phyloP scores from a whole-genome alignment of 2,797 vertebrate genomes.

The Ctenopoma kingsleyae region DNA sequence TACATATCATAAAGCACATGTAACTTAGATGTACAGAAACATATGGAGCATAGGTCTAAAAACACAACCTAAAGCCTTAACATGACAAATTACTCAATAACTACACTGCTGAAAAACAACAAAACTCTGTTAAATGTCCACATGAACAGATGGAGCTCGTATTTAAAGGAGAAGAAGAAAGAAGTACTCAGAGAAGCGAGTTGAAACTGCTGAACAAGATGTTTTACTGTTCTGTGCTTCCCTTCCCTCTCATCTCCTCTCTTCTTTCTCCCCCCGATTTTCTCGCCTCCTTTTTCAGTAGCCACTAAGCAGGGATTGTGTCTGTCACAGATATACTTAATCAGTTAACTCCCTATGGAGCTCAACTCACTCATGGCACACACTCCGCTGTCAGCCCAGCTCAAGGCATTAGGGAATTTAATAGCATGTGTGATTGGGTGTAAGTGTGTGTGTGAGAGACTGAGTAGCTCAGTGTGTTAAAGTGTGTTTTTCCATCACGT shows the following conservation, averaged over 20 bases:
- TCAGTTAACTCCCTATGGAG: slow-evolving; percentile 77
- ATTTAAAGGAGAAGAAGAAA: slow-evolving; percentile 18
- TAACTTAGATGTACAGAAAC: not conserved
- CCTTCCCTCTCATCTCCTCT: slow-evolving; percentile 39
- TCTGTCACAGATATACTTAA: slow-evolving; percentile 80
- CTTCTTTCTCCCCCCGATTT: slow-evolving; percentile 29
- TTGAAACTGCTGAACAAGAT: slow-evolving; percentile 71
- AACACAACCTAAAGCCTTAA: not conserved
- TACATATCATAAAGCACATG: not conserved
- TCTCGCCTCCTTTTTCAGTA: slow-evolving; percentile 40
- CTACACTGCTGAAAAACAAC: not conserved
- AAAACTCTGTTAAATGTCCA: slow-evolving; percentile 1
- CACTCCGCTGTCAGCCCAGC: slow-evolving; percentile 67
- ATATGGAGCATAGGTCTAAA: not conserved
- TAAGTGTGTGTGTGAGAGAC: slow-evolving; percentile 31
- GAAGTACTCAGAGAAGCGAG: slow-evolving; percentile 30
- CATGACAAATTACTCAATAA: not conserved
- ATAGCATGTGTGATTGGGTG: slow-evolving; percentile 67
- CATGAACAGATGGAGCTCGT: slow-evolving; percentile 46
- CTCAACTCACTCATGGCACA: slow-evolving; percentile 68
- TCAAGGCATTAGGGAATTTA: slow-evolving; percentile 75
- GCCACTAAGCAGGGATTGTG: slow-evolving; percentile 74
- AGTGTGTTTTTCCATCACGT: slow-evolving; percentile 28
- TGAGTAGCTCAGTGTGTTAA: slow-evolving; percentile 47
- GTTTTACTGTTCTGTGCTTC: slow-evolving; percentile 52